These are phyloP conservation scores for Morpho helenor DNA, from an alignment of 2,888 invertebrate species.

Conservation along the genomic window DNA sequence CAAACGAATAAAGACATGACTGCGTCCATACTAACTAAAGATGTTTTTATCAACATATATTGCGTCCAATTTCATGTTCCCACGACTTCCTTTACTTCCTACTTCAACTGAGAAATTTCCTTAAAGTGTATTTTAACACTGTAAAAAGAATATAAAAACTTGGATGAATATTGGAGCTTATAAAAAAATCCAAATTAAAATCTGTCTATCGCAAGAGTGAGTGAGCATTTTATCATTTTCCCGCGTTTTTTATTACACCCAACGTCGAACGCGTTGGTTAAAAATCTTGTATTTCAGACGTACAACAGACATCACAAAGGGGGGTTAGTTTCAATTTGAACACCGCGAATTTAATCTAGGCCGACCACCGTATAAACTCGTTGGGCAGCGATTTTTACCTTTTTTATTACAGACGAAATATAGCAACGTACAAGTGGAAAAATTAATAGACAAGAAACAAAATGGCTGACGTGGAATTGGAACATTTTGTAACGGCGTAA, in stretches of 20 bases:
- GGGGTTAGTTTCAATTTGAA: conserved; percentile 9
- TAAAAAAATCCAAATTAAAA: too few species aligned
- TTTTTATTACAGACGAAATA: conserved; percentile 6
- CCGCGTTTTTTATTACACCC: conserved; percentile 1
- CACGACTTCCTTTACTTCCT: too few species aligned
- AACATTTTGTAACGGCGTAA: conserved; percentile 1
- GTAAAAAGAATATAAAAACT: too few species aligned
- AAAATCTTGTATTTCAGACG: conserved; percentile 5
- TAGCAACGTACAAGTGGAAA: conserved; percentile 5
- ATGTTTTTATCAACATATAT: too few species aligned
- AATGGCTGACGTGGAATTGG: background rate
- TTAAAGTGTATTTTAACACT: too few species aligned
- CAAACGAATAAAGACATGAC: too few species aligned
- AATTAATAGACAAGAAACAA: conserved; percentile 1
- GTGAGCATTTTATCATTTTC: background rate
- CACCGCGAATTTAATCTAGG: conserved; percentile 18
- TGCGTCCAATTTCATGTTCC: too few species aligned
- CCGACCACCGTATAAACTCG: conserved; percentile 12
- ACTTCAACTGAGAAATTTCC: too few species aligned
- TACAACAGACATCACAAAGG: conserved; percentile 1
- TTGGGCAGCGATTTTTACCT: background rate
- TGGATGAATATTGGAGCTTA: too few species aligned
- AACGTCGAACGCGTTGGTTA: conserved; percentile 3
- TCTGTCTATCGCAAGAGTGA: too few species aligned
- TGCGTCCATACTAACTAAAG: too few species aligned